phyloP scores from a whole-genome alignment of 2,797 vertebrate genomes.

The Hapalemur alaotrensis region DNA sequence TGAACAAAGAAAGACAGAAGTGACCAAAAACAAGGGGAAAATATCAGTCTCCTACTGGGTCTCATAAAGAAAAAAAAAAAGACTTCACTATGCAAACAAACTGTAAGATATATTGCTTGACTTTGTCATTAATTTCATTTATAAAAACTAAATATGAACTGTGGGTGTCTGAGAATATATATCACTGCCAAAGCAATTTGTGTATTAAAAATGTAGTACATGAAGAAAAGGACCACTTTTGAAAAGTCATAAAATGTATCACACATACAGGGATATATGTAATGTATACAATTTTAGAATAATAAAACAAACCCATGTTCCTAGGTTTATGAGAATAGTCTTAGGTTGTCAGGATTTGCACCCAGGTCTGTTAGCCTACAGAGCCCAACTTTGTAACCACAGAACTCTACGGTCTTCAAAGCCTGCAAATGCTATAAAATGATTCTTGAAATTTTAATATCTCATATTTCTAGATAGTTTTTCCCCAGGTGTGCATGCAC shows the following conservation, averaged over 20 bases:
- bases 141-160: background rate
- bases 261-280: background rate
- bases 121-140: background rate
- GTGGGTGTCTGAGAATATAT: background rate
- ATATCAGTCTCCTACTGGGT: background rate
- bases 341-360: background rate
- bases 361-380: background rate
- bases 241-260: background rate
- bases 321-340: background rate
- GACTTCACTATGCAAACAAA: background rate
- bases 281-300: background rate
- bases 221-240: background rate
- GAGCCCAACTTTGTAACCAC: background rate
- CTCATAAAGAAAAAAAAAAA: background rate
- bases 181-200: background rate
- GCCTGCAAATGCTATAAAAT: background rate
- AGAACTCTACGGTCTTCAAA: background rate
- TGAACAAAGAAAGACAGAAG: background rate
- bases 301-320: background rate
- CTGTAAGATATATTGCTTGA: background rate
- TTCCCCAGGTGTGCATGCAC: background rate
- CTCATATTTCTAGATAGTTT: background rate
- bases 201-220: background rate
- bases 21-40: background rate
- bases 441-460: background rate